Base-by-base conservation (phyloP, 2,888 invertebrate genomes). In the Encarsia formosa region DNA sequence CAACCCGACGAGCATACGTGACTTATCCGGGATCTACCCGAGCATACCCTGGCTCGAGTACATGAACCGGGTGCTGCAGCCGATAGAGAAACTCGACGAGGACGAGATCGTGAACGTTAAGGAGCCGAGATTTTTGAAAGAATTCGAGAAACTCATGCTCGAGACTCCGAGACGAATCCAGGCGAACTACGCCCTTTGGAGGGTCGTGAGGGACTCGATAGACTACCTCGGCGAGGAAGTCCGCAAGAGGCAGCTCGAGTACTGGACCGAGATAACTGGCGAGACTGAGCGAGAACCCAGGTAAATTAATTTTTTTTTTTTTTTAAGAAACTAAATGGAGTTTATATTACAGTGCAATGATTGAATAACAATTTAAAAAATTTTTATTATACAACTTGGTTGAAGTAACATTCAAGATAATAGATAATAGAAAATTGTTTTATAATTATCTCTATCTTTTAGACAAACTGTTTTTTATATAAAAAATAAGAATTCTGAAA, bases 31-130 rank as follows among this genome's bases (percentile, higher is more conserved):
- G 41, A 83, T 82, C 63, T 91, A 86, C 77, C 84, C 86, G 0
- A 83, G 80, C 64, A 81, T 87, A 53, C 85, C 86, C 13, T 91
- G 90, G 90, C 69, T 84, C 59, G 82, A 85, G 53, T 92, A 92
- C 69, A 84, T 94, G 65, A 91, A 90, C 73, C 84, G 78, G 3
- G 76, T 93, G 15, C 75, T 94, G 46, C 81, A 85, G 1, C 79
- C 82, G 1, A 81, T 81, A 32, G 76, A 85, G 8, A 59, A 69
- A 35, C 76, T 90, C 5, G 76, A 73, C 9, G 77, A 79, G 1
- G 79, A 86, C 55, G 94, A 95, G 74, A 70, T 83, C 2, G 79
- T 93, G 32, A 86, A 92, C 49, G 85, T 94, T 34, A 86, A 86
- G 62, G 91, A 91, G 20, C 91, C 91, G 1, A 79, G 19, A 11